Evolutionary conservation across 1,140 invertebrate genomes (phyloP).

Genomic region (Euura lappo): DNA sequence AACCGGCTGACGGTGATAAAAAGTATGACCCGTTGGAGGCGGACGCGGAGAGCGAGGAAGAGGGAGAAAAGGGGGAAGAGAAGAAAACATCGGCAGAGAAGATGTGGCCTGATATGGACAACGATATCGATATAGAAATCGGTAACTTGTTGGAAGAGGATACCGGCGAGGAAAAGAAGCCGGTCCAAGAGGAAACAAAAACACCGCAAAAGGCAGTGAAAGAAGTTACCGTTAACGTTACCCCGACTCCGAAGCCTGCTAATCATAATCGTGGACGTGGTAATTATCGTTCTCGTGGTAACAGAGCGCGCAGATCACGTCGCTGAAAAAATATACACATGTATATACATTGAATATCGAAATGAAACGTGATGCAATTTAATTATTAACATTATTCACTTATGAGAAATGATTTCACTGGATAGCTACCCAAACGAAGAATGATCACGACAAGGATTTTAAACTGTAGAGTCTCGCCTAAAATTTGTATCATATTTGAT

Average conservation of each 20-base stretch:
- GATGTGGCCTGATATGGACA: slow-evolving; percentile 46
- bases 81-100: slow-evolving; percentile 41
- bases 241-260: neutral
- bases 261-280: neutral
- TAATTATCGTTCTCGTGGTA: neutral
- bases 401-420: neutral
- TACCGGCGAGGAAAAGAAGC: slow-evolving; percentile 43
- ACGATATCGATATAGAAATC: slow-evolving; percentile 47
- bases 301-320: slow-evolving; percentile 46
- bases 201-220: slow-evolving; percentile 13
- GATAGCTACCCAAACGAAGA: neutral
- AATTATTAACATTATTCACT: too few species aligned
- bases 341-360: neutral
- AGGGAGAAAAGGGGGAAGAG: slow-evolving; percentile 35
- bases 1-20: slow-evolving; percentile 37
- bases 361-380: neutral
- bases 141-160: slow-evolving; percentile 45
- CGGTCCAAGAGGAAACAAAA: slow-evolving; percentile 1
- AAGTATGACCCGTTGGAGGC: slow-evolving; percentile 54
- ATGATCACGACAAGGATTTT: too few species aligned
- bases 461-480: too few species aligned
- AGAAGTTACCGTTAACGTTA: neutral
- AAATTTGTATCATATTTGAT: too few species aligned
- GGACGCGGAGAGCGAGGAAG: slow-evolving; percentile 45
- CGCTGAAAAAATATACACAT: slow-evolving; percentile 41